Evolutionary conservation across 2,797 vertebrate species (phyloP).

Genomic region (Coregonus ussuriensis): DNA sequence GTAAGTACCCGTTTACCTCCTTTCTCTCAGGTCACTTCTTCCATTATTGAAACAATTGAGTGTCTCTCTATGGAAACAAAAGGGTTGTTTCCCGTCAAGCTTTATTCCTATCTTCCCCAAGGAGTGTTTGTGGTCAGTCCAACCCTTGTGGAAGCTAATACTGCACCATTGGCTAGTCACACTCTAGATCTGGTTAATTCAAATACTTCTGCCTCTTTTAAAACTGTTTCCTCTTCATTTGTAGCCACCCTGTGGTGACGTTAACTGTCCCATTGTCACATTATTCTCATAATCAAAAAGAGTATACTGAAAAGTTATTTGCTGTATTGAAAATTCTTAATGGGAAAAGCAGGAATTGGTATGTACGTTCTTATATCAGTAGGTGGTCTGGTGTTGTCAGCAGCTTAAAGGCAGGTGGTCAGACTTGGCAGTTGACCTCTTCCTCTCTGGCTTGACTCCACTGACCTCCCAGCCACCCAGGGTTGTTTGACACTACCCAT

Average conservation of each 20-base stretch:
- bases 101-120: too few species aligned
- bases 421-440: slow-evolving; percentile 40
- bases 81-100: too few species aligned
- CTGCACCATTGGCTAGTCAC: too few species aligned
- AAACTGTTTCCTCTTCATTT: neutral
- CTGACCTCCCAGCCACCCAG: slow-evolving; percentile 1
- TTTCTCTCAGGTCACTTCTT: neutral
- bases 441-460: slow-evolving; percentile 24
- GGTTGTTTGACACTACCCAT: neutral
- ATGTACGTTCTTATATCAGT: slow-evolving; percentile 9
- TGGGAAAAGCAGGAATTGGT: neutral
- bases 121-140: neutral
- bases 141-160: neutral
- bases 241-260: neutral
- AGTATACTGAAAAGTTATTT: neutral
- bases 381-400: slow-evolving; percentile 60
- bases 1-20: slow-evolving; percentile 75
- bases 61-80: neutral
- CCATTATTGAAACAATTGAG: slow-evolving; percentile 12
- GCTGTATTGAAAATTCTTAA: neutral
- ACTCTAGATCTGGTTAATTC: neutral
- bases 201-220: neutral
- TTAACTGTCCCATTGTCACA: neutral
- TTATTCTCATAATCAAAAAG: neutral
- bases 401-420: slow-evolving; percentile 60